A percentile compares a stretch with the other conserved stretches of the same genome.
phyloP scores from a whole-genome alignment of 1,140 invertebrate genomes.

The Eueides isabella region DNA sequence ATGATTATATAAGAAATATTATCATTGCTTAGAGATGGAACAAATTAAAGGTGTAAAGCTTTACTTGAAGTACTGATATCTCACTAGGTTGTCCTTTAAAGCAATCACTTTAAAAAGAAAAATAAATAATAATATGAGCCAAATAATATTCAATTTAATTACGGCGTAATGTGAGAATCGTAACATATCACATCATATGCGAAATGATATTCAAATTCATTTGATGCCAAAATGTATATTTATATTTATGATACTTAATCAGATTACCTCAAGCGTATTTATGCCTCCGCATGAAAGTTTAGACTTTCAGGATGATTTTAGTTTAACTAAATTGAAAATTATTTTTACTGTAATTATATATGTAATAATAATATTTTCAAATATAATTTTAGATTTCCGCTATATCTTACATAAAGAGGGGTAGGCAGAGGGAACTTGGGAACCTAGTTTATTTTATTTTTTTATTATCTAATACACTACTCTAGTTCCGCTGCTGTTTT shows the following conservation, averaged over 20 bases:
- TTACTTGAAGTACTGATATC: not conserved
- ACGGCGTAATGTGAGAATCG: not conserved
- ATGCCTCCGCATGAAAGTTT: not conserved
- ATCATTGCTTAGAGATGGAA: no score
- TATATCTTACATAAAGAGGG: no score
- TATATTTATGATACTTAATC: slow-evolving; percentile 18
- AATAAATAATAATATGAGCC: not conserved
- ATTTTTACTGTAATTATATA: not conserved
- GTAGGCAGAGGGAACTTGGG: no score
- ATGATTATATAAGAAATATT: no score
- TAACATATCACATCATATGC: not conserved
- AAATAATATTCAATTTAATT: not conserved
- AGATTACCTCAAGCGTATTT: slow-evolving; percentile 18
- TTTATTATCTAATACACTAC: no score
- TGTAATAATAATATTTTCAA: not conserved
- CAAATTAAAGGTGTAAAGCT: no score
- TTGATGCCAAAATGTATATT: slow-evolving; percentile 18
- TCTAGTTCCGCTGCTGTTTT: no score
- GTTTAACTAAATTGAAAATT: not conserved
- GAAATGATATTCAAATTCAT: slow-evolving; percentile 10
- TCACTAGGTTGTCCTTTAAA: no score
- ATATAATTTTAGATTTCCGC: no score
- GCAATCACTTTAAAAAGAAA: no score
- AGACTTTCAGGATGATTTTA: not conserved
- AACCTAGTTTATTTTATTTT: no score